Conservation (phyloP, 2,113 vertebrate genomes). For the Raja brachyura region DNA sequence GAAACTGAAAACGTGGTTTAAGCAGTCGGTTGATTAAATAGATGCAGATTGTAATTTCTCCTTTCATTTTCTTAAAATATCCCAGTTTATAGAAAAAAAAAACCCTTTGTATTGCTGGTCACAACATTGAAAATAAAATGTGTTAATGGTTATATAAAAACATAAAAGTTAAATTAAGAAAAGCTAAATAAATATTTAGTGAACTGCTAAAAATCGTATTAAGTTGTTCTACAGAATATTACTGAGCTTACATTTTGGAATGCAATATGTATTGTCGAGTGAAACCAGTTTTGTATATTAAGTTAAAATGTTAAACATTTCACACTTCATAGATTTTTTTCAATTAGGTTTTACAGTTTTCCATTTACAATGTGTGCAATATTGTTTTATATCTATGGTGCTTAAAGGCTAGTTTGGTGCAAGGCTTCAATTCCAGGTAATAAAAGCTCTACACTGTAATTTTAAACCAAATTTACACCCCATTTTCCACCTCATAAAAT, state of each 20-base stretch:
- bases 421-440: not conserved
- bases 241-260: not conserved
- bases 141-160: not conserved
- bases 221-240: not conserved
- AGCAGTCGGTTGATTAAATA: not conserved
- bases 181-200: not conserved
- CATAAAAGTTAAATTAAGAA: not conserved
- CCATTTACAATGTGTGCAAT: not conserved
- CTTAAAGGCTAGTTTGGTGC: not conserved
- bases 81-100: not conserved
- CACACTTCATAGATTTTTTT: not conserved
- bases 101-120: not conserved
- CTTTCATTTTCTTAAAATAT: too few relatives aligned
- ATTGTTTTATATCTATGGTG: not conserved
- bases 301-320: not conserved
- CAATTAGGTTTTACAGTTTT: not conserved
- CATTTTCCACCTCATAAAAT: slow-evolving; percentile 32
- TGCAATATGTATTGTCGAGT: not conserved
- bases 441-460: slow-evolving; percentile 14
- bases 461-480: slow-evolving; percentile 24
- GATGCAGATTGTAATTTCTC: not conserved
- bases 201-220: not conserved
- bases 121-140: not conserved
- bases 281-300: not conserved
- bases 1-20: not conserved